Evolutionary conservation across 2,888 invertebrate species (phyloP).

Genomic region (Helleia helle): DNA sequence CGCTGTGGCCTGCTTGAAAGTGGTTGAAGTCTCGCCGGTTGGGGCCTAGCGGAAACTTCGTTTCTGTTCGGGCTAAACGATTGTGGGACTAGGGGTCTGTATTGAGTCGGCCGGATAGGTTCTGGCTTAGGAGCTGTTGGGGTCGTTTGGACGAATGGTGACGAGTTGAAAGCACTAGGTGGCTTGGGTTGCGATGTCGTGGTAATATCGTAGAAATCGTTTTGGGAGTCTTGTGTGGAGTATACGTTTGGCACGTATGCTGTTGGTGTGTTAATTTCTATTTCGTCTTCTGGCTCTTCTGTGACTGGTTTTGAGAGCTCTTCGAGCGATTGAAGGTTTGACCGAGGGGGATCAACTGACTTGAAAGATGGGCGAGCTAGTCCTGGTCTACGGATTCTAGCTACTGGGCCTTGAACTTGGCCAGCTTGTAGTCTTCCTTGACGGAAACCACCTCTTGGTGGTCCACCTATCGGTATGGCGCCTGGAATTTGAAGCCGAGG

Average conservation of each 20-base stretch:
- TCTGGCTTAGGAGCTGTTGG: slow-evolving; percentile 49
- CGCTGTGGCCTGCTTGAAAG: slow-evolving; percentile 64
- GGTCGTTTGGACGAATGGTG: slow-evolving; percentile 55
- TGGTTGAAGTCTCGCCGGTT: slow-evolving; percentile 59
- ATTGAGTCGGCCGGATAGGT: slow-evolving; percentile 57
- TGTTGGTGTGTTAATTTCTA: slow-evolving; percentile 71
- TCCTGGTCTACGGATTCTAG: slow-evolving; percentile 55
- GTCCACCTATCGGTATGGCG: slow-evolving; percentile 63
- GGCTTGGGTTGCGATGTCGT: slow-evolving; percentile 63
- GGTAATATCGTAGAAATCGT: slow-evolving; percentile 59
- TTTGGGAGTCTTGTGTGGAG: slow-evolving; percentile 59
- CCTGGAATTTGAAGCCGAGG: slow-evolving; percentile 79
- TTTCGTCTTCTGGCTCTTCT: slow-evolving; percentile 78
- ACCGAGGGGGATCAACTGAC: slow-evolving; percentile 60
- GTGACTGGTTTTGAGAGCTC: slow-evolving; percentile 78
- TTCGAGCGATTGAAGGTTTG: slow-evolving; percentile 61
- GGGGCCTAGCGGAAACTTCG: slow-evolving; percentile 46
- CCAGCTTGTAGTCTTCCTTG: slow-evolving; percentile 52
- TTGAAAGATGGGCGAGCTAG: slow-evolving; percentile 57
- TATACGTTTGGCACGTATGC: slow-evolving; percentile 53
- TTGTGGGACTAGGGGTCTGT: slow-evolving; percentile 57
- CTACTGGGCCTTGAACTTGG: slow-evolving; percentile 35
- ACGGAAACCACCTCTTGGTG: slow-evolving; percentile 49
- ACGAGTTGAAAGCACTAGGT: slow-evolving; percentile 54
- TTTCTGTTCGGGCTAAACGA: slow-evolving; percentile 52